phyloP scores from a whole-genome alignment of 1,140 invertebrate genomes.

The Philotrypesis tridentata region DNA sequence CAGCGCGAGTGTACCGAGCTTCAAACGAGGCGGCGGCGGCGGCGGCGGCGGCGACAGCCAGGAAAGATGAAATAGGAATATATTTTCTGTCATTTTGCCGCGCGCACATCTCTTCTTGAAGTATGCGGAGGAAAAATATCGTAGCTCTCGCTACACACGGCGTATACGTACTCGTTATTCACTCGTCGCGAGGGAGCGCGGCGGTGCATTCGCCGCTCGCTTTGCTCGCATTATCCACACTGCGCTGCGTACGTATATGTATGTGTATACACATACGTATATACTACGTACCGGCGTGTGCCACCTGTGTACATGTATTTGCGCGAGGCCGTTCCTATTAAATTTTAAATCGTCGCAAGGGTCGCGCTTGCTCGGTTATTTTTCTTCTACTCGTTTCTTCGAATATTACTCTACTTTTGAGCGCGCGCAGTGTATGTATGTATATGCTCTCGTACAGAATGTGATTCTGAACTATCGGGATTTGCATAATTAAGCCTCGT shows the following conservation, averaged over 20 bases:
- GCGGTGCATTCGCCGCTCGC: no score
- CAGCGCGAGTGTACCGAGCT: not conserved
- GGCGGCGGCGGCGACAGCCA: no score
- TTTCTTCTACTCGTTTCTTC: conserved; percentile 20
- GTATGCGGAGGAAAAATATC: conserved; percentile 11
- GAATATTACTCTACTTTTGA: no score
- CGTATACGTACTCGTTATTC: conserved; percentile 12
- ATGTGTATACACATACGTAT: no score
- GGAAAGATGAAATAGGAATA: not conserved
- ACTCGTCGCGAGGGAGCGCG: not conserved
- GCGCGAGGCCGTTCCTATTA: conserved; percentile 13
- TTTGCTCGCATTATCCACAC: not conserved
- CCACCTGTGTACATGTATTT: not conserved
- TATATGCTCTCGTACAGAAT: no score
- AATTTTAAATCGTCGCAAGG: conserved; percentile 32
- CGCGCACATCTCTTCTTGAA: not conserved
- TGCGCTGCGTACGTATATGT: no score
- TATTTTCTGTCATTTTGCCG: not conserved
- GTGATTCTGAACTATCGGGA: no score
- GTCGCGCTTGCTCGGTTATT: conserved; percentile 5
- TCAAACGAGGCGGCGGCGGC: not conserved
- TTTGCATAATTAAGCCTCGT: no score
- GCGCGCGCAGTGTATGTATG: no score
- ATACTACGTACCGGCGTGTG: not conserved
- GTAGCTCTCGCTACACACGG: not conserved